Conservation (phyloP, 2,888 invertebrate genomes). For the Nomada fabriciana region DNA sequence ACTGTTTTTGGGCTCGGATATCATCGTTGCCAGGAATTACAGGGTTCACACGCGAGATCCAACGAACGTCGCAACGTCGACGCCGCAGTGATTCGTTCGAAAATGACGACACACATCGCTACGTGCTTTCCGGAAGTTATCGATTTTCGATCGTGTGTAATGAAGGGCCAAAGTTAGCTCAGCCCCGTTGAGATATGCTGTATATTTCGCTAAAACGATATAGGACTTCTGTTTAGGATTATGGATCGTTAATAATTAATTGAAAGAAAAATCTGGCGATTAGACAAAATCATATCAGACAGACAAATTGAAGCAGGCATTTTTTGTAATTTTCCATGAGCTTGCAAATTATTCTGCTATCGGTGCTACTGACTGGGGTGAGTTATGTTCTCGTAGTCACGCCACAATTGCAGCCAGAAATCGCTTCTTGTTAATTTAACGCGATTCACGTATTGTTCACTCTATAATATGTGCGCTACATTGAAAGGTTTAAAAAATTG, state of each 20-base stretch:
- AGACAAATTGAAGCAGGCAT: neutral
- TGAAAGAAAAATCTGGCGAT: neutral
- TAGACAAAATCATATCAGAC: neutral
- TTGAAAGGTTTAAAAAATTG: neutral
- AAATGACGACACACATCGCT: conserved; percentile 36
- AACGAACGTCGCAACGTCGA: conserved; percentile 7
- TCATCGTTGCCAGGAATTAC: conserved; percentile 37
- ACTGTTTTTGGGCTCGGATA: conserved; percentile 32
- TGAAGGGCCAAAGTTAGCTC: conserved; percentile 30
- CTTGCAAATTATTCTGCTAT: neutral
- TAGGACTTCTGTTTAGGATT: conserved; percentile 19
- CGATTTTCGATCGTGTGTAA: conserved; percentile 57
- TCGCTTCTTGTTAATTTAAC: conserved; percentile 31
- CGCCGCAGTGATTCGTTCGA: conserved; percentile 28
- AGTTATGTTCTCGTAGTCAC: neutral
- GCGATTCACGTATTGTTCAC: neutral
- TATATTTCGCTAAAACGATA: conserved; percentile 26
- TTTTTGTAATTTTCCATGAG: too few relatives aligned
- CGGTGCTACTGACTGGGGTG: conserved; percentile 6
- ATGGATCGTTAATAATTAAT: conserved; percentile 7
- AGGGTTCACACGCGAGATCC: conserved; percentile 20
- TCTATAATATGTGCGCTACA: neutral
- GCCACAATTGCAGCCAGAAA: neutral
- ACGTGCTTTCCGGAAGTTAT: conserved; percentile 61
- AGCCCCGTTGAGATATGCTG: conserved; percentile 20